Percentiles rank a stretch among this genome's conserved stretches.
Evolutionary conservation across 1,140 invertebrate species (phyloP).

Genomic region (Halesus radiatus): DNA sequence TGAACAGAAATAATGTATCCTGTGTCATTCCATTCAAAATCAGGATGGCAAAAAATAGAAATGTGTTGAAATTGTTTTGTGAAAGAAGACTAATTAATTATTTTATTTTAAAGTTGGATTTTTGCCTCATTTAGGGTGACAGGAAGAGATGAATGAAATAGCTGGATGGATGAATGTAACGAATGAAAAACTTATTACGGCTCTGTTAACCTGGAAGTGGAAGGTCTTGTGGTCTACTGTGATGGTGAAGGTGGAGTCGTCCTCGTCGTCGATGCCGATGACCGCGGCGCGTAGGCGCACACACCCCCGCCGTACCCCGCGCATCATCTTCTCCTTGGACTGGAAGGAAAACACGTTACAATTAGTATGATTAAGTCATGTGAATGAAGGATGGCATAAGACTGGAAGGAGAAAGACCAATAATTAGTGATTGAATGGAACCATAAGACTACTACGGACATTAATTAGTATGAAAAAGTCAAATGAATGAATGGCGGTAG

Average conservation of each 20-base stretch:
- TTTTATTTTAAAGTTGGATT: too few relatives aligned
- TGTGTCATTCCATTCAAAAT: too few relatives aligned
- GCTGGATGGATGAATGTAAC: background rate
- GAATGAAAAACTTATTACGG: too few relatives aligned
- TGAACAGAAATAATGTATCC: too few relatives aligned
- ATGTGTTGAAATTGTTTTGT: too few relatives aligned
- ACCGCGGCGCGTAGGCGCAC: constrained; percentile 94
- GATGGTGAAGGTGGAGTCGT: constrained; percentile 99
- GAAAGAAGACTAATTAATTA: too few relatives aligned
- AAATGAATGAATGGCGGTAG: too few relatives aligned
- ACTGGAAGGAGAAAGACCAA: background rate
- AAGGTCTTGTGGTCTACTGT: constrained; percentile 99
- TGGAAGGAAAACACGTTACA: constrained; percentile 68
- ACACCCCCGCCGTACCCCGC: constrained; percentile 95
- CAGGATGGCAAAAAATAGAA: too few relatives aligned
- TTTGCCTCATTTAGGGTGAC: too few relatives aligned
- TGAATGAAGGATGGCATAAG: background rate
- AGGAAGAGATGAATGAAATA: constrained; percentile 10
- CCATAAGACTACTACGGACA: too few relatives aligned
- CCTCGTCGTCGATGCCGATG: constrained; percentile 98
- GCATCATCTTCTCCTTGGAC: constrained; percentile 99
- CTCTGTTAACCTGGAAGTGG: constrained; percentile 84
- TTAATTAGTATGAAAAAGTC: too few relatives aligned
- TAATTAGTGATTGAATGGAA: too few relatives aligned
- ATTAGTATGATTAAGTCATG: background rate